These are phyloP conservation scores for Euglossa dilemma DNA, from an alignment of 1,140 invertebrate species.

Conservation along the genomic window DNA sequence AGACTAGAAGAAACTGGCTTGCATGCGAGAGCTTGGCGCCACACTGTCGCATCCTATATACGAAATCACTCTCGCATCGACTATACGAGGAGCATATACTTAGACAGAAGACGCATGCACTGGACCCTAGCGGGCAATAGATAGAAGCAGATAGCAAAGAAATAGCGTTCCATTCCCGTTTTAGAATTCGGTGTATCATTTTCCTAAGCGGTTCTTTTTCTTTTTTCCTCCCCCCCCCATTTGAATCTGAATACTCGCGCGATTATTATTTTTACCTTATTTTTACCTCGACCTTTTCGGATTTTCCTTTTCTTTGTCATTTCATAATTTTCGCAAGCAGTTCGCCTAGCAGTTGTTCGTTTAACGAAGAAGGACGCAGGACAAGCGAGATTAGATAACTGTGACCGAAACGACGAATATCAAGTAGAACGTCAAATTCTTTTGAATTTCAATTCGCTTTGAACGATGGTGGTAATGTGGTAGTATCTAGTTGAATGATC, in stretches of 20 bases:
- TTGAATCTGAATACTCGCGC: neutral
- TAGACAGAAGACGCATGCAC: conserved; percentile 5
- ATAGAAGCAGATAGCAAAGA: conserved; percentile 1
- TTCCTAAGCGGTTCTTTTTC: neutral
- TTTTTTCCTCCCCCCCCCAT: neutral
- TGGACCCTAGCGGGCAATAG: conserved; percentile 27
- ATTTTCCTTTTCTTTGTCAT: neutral
- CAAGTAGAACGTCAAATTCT: neutral
- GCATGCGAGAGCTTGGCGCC: conserved; percentile 63
- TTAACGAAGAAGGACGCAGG: neutral
- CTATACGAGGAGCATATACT: conserved; percentile 3
- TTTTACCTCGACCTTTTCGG: too few relatives aligned
- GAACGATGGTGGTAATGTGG: neutral
- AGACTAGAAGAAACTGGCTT: conserved; percentile 17
- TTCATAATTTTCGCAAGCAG: neutral
- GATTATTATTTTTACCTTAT: conserved; percentile 1
- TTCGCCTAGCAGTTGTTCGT: too few relatives aligned
- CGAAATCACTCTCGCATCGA: conserved; percentile 58
- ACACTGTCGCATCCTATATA: conserved; percentile 67
- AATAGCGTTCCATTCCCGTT: neutral
- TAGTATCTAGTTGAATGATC: conserved; percentile 17
- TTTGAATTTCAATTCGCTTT: neutral
- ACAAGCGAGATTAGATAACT: neutral
- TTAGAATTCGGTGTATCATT: conserved; percentile 7
- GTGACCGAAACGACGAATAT: neutral